Conservation (phyloP, 2,113 vertebrate genomes). For the Cyanistes caeruleus region DNA sequence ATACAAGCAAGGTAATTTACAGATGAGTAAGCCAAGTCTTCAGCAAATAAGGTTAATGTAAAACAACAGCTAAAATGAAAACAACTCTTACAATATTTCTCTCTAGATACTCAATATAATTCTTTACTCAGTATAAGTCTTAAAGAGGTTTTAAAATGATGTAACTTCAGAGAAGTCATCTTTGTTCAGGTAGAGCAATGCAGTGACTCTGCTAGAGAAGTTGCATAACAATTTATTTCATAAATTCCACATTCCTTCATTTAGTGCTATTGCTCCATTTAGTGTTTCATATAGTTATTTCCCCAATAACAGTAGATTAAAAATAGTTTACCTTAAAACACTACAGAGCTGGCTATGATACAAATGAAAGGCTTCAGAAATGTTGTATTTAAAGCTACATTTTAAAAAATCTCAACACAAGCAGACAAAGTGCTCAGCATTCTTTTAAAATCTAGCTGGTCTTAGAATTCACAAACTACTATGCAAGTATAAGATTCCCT, state of each 20-base stretch:
- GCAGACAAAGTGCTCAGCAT: background rate
- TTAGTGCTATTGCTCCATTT: background rate
- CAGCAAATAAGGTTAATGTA: background rate
- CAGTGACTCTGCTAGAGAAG: background rate
- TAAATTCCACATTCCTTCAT: background rate
- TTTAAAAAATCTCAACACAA: background rate
- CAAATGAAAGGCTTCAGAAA: background rate
- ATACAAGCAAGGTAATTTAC: background rate
- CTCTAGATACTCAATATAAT: background rate
- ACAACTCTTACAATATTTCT: background rate
- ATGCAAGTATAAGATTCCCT: accelerated
- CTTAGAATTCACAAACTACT: background rate
- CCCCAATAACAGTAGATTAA: background rate
- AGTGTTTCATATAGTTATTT: background rate
- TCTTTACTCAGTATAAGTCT: background rate
- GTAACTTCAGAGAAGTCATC: background rate
- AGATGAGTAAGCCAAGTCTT: background rate
- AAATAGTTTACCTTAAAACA: background rate
- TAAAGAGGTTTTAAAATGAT: background rate
- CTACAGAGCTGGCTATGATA: background rate
- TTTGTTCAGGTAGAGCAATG: background rate
- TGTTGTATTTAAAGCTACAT: background rate
- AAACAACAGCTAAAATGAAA: background rate
- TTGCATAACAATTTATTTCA: background rate
- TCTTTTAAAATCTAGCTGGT: background rate